Evolutionary conservation across 2,797 vertebrate species (phyloP).

Genomic region (Takifugu ocellatus): DNA sequence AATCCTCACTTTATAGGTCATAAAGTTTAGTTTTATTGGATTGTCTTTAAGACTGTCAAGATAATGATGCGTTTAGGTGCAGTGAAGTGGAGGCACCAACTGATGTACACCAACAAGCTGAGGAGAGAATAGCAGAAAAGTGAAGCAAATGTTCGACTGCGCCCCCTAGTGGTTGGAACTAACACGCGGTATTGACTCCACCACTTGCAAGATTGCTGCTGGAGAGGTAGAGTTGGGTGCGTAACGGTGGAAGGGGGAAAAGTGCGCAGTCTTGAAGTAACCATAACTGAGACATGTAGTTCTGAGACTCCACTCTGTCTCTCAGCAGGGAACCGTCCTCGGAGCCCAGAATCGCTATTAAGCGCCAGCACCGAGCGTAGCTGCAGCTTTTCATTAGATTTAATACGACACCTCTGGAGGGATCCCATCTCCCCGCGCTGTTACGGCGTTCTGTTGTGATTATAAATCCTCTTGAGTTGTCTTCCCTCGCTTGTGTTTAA

Average conservation of each 20-base stretch:
- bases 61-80: too few species aligned
- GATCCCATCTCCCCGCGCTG: constrained; percentile 24
- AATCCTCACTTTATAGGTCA: too few species aligned
- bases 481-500: constrained; percentile 20
- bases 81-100: too few species aligned
- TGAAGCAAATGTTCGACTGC: too few species aligned
- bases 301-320: constrained; percentile 7
- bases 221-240: too few species aligned
- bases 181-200: constrained; percentile 12
- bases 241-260: too few species aligned
- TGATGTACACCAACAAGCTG: too few species aligned
- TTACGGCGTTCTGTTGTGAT: constrained; percentile 29
- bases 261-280: too few species aligned
- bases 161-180: too few species aligned
- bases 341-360: constrained; percentile 8
- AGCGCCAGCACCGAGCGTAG: constrained; percentile 26
- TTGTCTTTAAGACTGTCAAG: too few species aligned
- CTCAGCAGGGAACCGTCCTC: constrained; percentile 4
- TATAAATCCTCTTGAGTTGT: constrained; percentile 13
- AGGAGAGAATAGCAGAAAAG: too few species aligned
- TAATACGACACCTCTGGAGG: constrained; percentile 21
- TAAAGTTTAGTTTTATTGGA: too few species aligned
- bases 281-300: not conserved
- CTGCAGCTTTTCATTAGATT: constrained; percentile 25
- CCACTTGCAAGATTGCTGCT: not conserved